Evolutionary conservation across 92 coral and sea anemone species (phyloP), one percentile per base, ranked within the genome.

Genomic region (Palythoa caribaeorum): DNA sequence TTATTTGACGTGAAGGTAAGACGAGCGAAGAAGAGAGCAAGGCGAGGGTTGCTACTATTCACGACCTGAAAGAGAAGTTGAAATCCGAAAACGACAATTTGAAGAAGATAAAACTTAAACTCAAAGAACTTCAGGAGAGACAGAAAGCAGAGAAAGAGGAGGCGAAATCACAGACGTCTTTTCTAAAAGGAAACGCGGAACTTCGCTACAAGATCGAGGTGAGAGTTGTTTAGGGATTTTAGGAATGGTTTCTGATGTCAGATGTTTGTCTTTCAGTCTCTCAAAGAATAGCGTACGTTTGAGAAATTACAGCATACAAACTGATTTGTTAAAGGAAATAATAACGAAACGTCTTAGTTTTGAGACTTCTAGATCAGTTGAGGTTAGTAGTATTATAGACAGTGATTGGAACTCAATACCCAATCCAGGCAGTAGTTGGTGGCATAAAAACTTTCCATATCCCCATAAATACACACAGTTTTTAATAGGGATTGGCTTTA

Each of bases 141-240:
- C 99, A 97, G 89, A 97, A 97, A 85, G 89, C 96, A 12, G 98
- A 97, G 77, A 97, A 97, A 91, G 99, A 97, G 96, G 98, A 97
- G 70, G 99, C 98, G 9, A 97, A 97, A 86, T 89, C 96, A 28
- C 99, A 97, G 86, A 94, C 99, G 11, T 91, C 99, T 20, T 97
- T 91, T 78, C 89, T 97, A 81, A 95, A 97, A 87, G 99, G 99
- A 79, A 97, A 97, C 80, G 94, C 99, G 4, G 98, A 95, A 78
- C 90, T 97, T 9, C 95, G 99, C 48, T 94, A 95, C 84, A 93
- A 94, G 81, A 88, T 97, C 19, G 98, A 97, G 98, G 99, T 97
- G 75, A 62, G 60, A 28, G 9, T 19, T 71, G 83, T 59, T 19
- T 38, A 9, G 40, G 12, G 38, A 20, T 8, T 3, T 19, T 68